Evolutionary conservation across 23 tunicate genomes (phyloP).

Genomic region (Halocynthia aurantium): DNA sequence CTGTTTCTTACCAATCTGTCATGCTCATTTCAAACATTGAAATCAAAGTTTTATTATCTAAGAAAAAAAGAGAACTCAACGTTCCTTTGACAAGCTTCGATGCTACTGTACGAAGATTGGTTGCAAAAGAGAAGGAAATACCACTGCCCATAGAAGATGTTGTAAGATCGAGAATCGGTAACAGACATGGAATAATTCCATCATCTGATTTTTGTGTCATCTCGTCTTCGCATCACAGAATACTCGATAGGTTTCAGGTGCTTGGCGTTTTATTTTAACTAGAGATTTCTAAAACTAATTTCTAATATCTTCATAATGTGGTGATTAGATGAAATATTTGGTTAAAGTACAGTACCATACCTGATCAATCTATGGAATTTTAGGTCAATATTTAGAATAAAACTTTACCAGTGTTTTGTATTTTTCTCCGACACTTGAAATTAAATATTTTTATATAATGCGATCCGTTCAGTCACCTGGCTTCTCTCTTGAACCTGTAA

Average conservation of each 20-base stretch:
- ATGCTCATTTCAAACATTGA: too few species aligned
- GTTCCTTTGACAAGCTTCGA: conserved; percentile 71
- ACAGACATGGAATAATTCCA: background rate
- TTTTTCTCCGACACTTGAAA: background rate
- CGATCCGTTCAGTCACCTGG: conserved; percentile 8
- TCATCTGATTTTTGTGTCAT: background rate
- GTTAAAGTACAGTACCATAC: too few species aligned
- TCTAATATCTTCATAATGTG: too few species aligned
- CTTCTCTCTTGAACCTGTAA: background rate
- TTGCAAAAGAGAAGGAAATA: conserved; percentile 34
- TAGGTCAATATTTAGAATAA: too few species aligned
- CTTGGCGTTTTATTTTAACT: too few species aligned
- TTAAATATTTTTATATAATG: background rate
- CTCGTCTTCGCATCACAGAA: conserved; percentile 23
- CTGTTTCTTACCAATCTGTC: too few species aligned
- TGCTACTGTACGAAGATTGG: conserved; percentile 44
- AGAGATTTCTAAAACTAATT: too few species aligned
- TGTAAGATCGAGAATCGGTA: background rate
- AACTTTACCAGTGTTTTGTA: background rate
- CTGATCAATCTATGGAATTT: too few species aligned
- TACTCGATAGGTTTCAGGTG: conserved; percentile 64
- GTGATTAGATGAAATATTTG: too few species aligned
- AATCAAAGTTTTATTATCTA: background rate
- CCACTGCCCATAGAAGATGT: conserved; percentile 5
- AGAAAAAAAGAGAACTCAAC: conserved; percentile 70